Conservation (phyloP, 1,140 invertebrate species). For the Ganaspis sp. region DNA sequence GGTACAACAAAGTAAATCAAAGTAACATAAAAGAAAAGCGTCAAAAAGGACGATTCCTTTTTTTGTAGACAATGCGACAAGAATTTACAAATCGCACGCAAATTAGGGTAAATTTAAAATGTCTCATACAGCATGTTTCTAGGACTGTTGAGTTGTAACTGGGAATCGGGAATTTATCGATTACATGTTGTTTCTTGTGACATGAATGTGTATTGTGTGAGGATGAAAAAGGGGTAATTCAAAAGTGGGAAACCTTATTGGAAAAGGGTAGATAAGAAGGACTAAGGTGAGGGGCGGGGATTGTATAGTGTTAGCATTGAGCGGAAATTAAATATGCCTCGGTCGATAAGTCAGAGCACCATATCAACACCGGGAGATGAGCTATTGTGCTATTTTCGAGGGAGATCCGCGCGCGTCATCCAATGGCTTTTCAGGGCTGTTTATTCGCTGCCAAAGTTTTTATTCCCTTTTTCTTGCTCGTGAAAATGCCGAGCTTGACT, state of each 20-base stretch:
- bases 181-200: constrained; percentile 7
- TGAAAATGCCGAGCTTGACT: constrained; percentile 22
- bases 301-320: constrained; percentile 61
- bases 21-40: too few species aligned
- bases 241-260: constrained; percentile 73
- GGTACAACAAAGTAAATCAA: too few species aligned
- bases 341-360: constrained; percentile 74
- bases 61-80: too few species aligned
- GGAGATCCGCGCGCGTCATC: constrained; percentile 66
- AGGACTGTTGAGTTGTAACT: too few species aligned
- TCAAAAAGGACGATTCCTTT: too few species aligned
- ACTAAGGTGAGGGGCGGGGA: constrained; percentile 42
- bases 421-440: constrained; percentile 42
- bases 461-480: constrained; percentile 12
- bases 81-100: too few species aligned
- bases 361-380: constrained; percentile 75
- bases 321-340: constrained; percentile 78
- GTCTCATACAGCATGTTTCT: too few species aligned
- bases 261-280: constrained; percentile 75
- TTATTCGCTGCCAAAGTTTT: constrained; percentile 30
- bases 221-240: constrained; percentile 70
- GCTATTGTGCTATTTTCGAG: constrained; percentile 76
- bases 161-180: constrained; percentile 30
- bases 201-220: constrained; percentile 14
- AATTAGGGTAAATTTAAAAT: too few species aligned